These are phyloP conservation scores for Marronus borbonicus DNA, from an alignment of 2,888 invertebrate genomes.

Conservation along the genomic window DNA sequence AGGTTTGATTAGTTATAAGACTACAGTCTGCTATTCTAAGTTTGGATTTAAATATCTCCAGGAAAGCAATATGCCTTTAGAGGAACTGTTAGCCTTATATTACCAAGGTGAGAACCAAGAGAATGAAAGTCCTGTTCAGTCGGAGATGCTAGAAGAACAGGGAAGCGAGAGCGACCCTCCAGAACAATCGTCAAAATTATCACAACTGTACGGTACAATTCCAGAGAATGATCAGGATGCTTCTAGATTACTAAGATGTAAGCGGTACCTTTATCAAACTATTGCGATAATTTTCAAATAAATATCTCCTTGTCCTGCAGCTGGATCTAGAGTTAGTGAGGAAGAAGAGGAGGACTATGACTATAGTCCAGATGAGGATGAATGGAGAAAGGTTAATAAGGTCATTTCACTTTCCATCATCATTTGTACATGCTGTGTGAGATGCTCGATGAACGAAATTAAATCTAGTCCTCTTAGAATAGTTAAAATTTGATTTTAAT, in stretches of 20 bases:
- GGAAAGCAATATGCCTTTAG: slow-evolving; percentile 97
- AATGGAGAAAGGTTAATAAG: slow-evolving; percentile 83
- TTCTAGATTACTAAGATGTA: slow-evolving; percentile 73
- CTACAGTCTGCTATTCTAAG: not conserved
- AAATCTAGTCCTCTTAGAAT: not conserved
- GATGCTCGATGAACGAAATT: not conserved
- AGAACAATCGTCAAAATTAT: slow-evolving; percentile 72
- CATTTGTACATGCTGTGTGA: slow-evolving; percentile 26
- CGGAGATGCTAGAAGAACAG: slow-evolving; percentile 71
- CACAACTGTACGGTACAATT: slow-evolving; percentile 73
- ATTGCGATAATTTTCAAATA: slow-evolving; percentile 11
- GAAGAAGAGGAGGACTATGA: slow-evolving; percentile 87
- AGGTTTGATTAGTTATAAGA: slow-evolving; percentile 69
- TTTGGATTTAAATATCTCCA: slow-evolving; percentile 61
- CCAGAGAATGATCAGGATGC: slow-evolving; percentile 69
- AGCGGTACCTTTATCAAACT: slow-evolving; percentile 53
- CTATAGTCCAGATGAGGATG: slow-evolving; percentile 89
- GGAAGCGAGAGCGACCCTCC: slow-evolving; percentile 65
- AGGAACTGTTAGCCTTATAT: slow-evolving; percentile 92
- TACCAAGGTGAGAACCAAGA: slow-evolving; percentile 70
- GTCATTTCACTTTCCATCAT: slow-evolving; percentile 60
- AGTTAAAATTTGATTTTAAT: not conserved
- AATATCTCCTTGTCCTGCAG: slow-evolving; percentile 55
- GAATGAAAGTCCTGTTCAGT: slow-evolving; percentile 66
- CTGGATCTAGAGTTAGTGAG: slow-evolving; percentile 85